Evolutionary conservation across 2,797 vertebrate genomes (phyloP).

Genomic region (Takifugu rubripes): DNA sequence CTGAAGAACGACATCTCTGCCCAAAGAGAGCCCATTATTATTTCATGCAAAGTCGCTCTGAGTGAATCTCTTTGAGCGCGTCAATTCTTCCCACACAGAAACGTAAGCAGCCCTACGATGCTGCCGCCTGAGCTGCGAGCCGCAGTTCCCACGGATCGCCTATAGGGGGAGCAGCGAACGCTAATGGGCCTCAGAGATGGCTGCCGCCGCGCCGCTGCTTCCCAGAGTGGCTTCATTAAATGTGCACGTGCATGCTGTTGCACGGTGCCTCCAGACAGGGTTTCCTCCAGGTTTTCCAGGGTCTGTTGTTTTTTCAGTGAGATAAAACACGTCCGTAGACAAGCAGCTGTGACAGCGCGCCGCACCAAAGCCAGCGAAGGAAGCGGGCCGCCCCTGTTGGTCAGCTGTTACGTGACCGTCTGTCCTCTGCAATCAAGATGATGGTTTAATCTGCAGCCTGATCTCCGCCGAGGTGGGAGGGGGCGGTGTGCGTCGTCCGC

Average conservation of each 20-base stretch:
- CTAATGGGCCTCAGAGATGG: conserved; percentile 23
- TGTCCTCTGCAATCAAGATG: conserved; percentile 45
- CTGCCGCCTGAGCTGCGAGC: too few species aligned
- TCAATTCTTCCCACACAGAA: too few species aligned
- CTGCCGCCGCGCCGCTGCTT: conserved; percentile 33
- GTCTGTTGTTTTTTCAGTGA: not conserved
- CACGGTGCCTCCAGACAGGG: conserved; percentile 54
- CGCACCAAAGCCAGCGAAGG: not conserved
- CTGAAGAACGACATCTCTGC: conserved; percentile 12
- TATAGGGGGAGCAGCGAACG: conserved; percentile 40
- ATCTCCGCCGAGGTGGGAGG: conserved; percentile 38
- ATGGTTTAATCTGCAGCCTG: conserved; percentile 55
- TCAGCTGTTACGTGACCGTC: conserved; percentile 64
- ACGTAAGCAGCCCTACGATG: too few species aligned
- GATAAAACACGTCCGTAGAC: conserved; percentile 6
- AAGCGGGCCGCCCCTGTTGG: conserved; percentile 28
- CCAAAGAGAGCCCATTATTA: conserved; percentile 10
- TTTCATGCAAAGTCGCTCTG: too few species aligned
- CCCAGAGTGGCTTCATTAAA: conserved; percentile 53
- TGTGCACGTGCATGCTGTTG: conserved; percentile 53
- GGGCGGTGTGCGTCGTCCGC: conserved; percentile 17
- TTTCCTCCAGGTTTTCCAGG: conserved; percentile 12
- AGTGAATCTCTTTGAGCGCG: too few species aligned
- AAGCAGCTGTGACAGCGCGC: not conserved
- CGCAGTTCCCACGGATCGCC: not conserved